Base-by-base conservation (phyloP, 2,113 vertebrate genomes). In the Todiramphus chloris region DNA sequence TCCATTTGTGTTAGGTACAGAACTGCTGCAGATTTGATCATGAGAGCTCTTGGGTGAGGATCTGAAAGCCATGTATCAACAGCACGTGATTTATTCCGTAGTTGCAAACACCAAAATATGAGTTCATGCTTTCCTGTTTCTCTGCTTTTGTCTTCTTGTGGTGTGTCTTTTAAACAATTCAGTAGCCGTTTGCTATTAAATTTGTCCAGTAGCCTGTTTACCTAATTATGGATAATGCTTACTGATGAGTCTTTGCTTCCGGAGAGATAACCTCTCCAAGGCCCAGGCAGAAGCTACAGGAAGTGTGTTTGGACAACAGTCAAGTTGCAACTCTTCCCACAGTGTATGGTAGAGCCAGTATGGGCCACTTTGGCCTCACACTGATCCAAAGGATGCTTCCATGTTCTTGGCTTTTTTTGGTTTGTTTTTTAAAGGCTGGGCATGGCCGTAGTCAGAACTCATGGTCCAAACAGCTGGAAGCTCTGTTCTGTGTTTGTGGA, bases 91-190 rank as follows among this genome's bases (percentile, higher is more conserved):
- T 94, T 94, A 83, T 89, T 73, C 66, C 73, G 67, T 90, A 79
- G 82, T 55, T 96, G 74, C 50, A 93, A 84, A 90, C 82, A 70
- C 84, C 59, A 91, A 83, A 83, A 79, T 69, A 83, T 56, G 46
- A 92, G 91, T 94, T 95, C 60, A 79, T 76, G 25, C 48, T 93
- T 94, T 96, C 67, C 48, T 76, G 33, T 62, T 91, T 67, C 66
- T 96, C 63, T 94, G 87, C 33, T 59, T 50, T 75, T 55, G 11
- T 83, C n/a, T 23, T 87, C 43, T 75, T 78, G 25, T 55, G 35
- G 16, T 56, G 11, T 56, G 13, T 85, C 31, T 18, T 88, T 44
- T 80, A 77, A 92, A 67, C 55, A 0, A 77, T 82, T 90, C 30
- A 56, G 69, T 62, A 66, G 24, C 28, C 84, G 64, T 69, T 77